phyloP scores from a whole-genome alignment of 2,888 invertebrate species.

The Eueremaeus valkanovi region DNA sequence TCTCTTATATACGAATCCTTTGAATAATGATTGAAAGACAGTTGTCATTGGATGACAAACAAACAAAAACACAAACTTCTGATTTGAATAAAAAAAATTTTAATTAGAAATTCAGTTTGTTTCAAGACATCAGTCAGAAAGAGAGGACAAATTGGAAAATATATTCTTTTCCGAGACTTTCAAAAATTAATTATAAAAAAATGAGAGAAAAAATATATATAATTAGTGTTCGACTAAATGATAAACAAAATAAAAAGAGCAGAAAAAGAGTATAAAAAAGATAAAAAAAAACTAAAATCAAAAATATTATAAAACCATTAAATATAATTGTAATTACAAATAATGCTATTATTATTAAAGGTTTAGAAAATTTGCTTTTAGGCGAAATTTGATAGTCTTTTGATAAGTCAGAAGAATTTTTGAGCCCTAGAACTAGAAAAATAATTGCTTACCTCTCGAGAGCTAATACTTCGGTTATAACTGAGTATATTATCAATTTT shows the following conservation, averaged over 20 bases:
- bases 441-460: constrained; percentile 21
- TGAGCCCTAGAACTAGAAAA: constrained; percentile 28
- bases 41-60: not conserved
- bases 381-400: constrained; percentile 22
- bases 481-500: not conserved
- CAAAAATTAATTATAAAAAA: too few species aligned
- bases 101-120: not conserved
- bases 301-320: constrained; percentile 14
- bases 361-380: constrained; percentile 20
- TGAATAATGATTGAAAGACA: constrained; percentile 2
- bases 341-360: constrained; percentile 27
- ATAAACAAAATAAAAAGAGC: not conserved
- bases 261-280: too few species aligned
- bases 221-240: not conserved
- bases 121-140: too few species aligned
- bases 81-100: not conserved
- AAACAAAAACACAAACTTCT: not conserved
- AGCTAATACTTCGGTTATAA: not conserved
- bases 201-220: not conserved
- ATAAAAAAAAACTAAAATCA: not conserved
- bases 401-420: constrained; percentile 15
- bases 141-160: too few species aligned
- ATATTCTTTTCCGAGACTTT: too few species aligned
- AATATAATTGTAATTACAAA: constrained; percentile 22
- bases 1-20: not conserved